A percentile compares a stretch with the other conserved stretches of the same genome.
Conservation (phyloP, 2,113 vertebrate genomes). For the Merops nubicus region DNA sequence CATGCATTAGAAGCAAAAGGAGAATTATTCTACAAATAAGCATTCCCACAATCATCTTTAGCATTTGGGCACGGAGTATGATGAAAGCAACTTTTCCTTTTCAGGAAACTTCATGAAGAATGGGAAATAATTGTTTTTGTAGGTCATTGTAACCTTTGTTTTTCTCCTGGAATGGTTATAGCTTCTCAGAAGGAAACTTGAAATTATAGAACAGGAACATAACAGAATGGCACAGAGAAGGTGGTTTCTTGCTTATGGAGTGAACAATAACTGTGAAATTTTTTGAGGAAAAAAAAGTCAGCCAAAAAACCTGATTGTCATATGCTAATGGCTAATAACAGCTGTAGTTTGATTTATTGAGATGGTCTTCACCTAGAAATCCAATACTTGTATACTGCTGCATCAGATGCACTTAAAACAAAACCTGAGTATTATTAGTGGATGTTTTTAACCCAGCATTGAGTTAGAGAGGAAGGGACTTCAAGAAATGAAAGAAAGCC, state of each 20-base stretch:
- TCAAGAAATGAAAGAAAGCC: background rate
- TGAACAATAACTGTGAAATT: background rate
- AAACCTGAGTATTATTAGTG: background rate
- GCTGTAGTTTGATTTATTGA: background rate
- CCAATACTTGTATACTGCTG: background rate
- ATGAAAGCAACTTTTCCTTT: background rate
- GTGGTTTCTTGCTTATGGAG: background rate
- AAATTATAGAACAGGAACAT: background rate
- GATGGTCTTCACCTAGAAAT: background rate
- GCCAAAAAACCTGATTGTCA: background rate
- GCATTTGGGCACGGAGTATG: background rate
- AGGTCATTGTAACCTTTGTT: background rate
- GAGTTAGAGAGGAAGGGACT: background rate
- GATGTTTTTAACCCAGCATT: background rate
- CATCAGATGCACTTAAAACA: background rate
- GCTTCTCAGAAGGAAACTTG: background rate
- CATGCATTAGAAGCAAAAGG: background rate
- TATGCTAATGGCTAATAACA: background rate
- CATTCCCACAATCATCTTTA: background rate
- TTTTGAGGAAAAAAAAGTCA: background rate
- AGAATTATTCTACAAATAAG: background rate
- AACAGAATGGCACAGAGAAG: background rate
- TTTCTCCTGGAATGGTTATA: background rate
- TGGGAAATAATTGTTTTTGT: background rate
- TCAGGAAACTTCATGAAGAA: background rate